Evolutionary conservation across 2,113 vertebrate genomes (phyloP).

Genomic region (Salvelinus fontinalis): DNA sequence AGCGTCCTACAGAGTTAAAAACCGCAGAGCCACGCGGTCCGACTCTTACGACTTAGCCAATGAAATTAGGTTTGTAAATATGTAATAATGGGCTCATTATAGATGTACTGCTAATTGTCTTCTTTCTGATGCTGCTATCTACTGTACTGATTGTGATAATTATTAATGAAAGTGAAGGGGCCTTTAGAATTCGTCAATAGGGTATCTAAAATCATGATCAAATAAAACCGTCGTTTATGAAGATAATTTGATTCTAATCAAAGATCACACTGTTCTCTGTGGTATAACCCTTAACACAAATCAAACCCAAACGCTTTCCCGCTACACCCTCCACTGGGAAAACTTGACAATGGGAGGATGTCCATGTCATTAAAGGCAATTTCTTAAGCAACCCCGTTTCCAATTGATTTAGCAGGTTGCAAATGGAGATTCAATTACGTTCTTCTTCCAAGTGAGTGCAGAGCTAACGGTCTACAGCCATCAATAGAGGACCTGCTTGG

Average conservation of each 20-base stretch:
- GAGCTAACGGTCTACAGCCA: constrained; percentile 48
- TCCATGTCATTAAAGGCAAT: constrained; percentile 47
- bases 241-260: neutral
- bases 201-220: neutral
- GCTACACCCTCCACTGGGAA: neutral
- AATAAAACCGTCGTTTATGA: neutral
- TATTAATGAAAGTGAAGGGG: neutral
- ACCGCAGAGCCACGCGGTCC: too few relatives aligned
- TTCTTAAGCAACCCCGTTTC: constrained; percentile 41
- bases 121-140: too few relatives aligned
- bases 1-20: too few relatives aligned
- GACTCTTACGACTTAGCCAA: too few relatives aligned
- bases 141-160: neutral
- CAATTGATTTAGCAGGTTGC: constrained; percentile 59
- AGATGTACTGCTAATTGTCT: too few relatives aligned
- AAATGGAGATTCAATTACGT: constrained; percentile 66
- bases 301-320: neutral
- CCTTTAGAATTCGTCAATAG: neutral
- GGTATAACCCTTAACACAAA: neutral
- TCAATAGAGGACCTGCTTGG: constrained; percentile 40
- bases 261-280: neutral
- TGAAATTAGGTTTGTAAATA: too few relatives aligned
- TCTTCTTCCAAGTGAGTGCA: constrained; percentile 55
- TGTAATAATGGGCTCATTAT: too few relatives aligned
- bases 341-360: constrained; percentile 23